phyloP scores from a whole-genome alignment of 2,888 invertebrate species.

The Cataglyphis cursor region DNA sequence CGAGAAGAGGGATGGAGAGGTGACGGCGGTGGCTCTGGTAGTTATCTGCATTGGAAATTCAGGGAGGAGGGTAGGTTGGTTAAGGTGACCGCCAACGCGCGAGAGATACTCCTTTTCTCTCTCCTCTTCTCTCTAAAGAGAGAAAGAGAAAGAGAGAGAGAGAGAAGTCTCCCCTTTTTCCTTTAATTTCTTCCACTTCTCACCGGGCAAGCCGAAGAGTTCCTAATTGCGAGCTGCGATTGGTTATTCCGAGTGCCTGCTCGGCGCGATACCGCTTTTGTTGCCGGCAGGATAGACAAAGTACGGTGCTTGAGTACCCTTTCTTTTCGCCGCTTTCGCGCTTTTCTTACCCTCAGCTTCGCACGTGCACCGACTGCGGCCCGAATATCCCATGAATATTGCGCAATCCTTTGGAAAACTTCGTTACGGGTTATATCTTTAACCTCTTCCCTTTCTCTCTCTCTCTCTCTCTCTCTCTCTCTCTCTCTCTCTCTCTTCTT shows the following conservation, averaged over 20 bases:
- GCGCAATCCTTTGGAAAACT: constrained; percentile 53
- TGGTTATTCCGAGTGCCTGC: constrained; percentile 67
- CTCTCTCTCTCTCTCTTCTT: neutral
- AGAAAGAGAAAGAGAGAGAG: no score
- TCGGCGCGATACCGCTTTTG: constrained; percentile 62
- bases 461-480: neutral
- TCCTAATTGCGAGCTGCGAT: constrained; percentile 71
- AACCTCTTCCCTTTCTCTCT: constrained; percentile 17
- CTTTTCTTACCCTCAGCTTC: constrained; percentile 31
- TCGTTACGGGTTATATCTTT: constrained; percentile 42
- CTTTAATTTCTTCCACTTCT: constrained; percentile 58
- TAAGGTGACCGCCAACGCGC: constrained; percentile 41
- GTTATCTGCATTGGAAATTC: constrained; percentile 77
- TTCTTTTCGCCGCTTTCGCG: constrained; percentile 28
- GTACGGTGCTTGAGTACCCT: neutral
- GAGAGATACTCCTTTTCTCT: constrained; percentile 19
- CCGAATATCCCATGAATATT: constrained; percentile 58
- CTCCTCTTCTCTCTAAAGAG: neutral
- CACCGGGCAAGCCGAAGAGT: constrained; percentile 45
- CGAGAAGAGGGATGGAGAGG: constrained; percentile 14
- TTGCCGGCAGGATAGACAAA: constrained; percentile 31
- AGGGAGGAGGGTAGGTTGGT: constrained; percentile 19
- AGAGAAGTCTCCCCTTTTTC: constrained; percentile 2
- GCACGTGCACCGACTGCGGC: constrained; percentile 59
- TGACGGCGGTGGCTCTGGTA: constrained; percentile 50